phyloP scores from a whole-genome alignment of 1,140 invertebrate species.

The Brachionus koreanus region DNA sequence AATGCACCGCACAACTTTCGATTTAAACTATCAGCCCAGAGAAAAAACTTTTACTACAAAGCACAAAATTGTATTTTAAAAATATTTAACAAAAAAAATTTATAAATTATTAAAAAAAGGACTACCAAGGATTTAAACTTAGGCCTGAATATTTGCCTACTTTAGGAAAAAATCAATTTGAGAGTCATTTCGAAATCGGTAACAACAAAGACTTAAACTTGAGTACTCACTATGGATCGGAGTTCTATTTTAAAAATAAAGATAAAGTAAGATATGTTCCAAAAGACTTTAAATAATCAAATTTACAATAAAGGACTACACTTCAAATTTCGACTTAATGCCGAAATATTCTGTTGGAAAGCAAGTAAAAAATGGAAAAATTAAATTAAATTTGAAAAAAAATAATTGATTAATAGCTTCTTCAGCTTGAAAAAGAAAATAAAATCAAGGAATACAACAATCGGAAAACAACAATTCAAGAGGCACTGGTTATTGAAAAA shows the following conservation, averaged over 20 bases:
- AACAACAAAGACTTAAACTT: neutral
- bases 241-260: constrained; percentile 37
- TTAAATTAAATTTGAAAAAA: neutral
- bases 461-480: constrained; percentile 14
- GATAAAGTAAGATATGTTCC: neutral
- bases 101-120: neutral
- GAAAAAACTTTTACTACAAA: neutral
- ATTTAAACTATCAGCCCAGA: neutral
- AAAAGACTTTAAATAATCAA: neutral
- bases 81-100: neutral
- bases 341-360: constrained; percentile 39
- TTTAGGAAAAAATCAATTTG: neutral
- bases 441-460: constrained; percentile 23
- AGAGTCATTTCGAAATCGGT: constrained; percentile 28
- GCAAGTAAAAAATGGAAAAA: constrained; percentile 12
- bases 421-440: neutral
- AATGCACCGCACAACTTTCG: constrained; percentile 18
- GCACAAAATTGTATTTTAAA: neutral
- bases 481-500: neutral
- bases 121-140: constrained; percentile 12
- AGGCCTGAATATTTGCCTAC: constrained; percentile 5
- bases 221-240: constrained; percentile 1
- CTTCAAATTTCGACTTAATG: constrained; percentile 25
- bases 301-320: neutral
- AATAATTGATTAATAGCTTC: neutral